These are phyloP conservation scores for Hymenopus coronatus DNA, from an alignment of 2,888 invertebrate genomes.

Conservation along the genomic window DNA sequence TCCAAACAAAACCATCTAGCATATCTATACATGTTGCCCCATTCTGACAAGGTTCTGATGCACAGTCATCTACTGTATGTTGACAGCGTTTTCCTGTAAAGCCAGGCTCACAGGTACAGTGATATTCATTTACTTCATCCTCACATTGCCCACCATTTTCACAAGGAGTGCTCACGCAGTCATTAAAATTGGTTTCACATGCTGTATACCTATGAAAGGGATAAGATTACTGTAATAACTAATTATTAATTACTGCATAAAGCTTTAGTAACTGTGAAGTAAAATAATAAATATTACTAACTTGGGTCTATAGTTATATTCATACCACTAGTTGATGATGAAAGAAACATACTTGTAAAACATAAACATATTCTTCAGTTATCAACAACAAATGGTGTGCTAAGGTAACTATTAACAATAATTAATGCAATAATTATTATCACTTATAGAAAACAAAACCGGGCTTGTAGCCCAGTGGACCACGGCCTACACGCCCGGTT, in stretches of 20 bases:
- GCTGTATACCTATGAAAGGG: constrained; percentile 52
- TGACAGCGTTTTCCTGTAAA: constrained; percentile 92
- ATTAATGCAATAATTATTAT: no score
- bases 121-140: constrained; percentile 79
- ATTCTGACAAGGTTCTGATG: constrained; percentile 86
- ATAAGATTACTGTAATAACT: neutral
- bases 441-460: no score
- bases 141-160: constrained; percentile 89
- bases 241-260: neutral
- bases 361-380: no score
- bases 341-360: no score
- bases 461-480: no score
- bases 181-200: constrained; percentile 89
- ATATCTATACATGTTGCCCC: constrained; percentile 85
- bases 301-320: no score
- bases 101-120: constrained; percentile 89
- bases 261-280: no score
- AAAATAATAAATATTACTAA: no score
- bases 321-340: no score
- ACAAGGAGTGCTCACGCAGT: constrained; percentile 86
- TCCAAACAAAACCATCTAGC: constrained; percentile 86
- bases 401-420: no score
- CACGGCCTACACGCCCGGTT: no score
- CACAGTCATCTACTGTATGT: constrained; percentile 89
- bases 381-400: no score